Conservation (phyloP, 2,113 vertebrate species). For the Aptenodytes forsteri region DNA sequence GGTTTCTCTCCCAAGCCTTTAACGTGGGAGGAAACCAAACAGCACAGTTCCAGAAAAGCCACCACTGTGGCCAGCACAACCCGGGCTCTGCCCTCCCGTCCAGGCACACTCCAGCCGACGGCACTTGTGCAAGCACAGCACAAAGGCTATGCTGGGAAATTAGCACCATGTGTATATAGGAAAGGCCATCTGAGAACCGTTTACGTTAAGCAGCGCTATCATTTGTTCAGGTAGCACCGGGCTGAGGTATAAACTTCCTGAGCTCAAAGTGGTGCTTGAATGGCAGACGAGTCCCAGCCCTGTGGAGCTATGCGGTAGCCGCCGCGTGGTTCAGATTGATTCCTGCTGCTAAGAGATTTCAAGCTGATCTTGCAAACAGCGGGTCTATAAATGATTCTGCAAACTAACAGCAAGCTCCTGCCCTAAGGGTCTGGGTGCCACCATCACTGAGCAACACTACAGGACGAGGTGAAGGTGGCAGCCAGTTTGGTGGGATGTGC, state of each 20-base stretch:
- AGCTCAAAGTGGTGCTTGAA: background rate
- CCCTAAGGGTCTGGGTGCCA: background rate
- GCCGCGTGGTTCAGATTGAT: background rate
- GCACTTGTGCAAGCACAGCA: background rate
- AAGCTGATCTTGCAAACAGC: background rate
- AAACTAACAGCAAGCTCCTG: background rate
- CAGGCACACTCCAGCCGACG: background rate
- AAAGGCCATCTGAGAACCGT: background rate
- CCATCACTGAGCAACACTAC: too few species aligned
- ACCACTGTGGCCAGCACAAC: fast-evolving
- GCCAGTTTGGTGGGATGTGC: background rate
- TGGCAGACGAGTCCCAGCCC: background rate
- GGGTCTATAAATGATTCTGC: background rate
- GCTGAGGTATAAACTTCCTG: background rate
- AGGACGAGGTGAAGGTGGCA: background rate
- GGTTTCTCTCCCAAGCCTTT: background rate
- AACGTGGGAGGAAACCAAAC: background rate
- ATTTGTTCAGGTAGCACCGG: background rate
- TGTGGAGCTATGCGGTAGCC: background rate
- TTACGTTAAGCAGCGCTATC: background rate
- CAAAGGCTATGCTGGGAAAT: background rate
- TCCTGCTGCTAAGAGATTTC: background rate
- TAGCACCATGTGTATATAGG: background rate
- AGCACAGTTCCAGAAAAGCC: background rate
- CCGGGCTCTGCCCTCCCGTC: background rate